Conservation (phyloP, 1,140 invertebrate species). For the Procambarus clarkii region DNA sequence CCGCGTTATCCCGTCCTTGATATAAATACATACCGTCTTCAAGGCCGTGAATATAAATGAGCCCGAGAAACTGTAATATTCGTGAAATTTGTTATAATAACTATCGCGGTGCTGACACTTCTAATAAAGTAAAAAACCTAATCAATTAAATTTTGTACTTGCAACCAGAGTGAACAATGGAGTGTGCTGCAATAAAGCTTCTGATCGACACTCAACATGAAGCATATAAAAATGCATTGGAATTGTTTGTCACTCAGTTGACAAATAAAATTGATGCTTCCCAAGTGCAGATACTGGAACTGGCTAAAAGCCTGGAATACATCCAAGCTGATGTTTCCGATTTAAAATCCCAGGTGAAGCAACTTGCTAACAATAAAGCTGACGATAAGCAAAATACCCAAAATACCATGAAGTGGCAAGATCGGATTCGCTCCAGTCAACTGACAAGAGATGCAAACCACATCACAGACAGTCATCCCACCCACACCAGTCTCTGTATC, state of each 20-base stretch:
- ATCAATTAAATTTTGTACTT: neutral
- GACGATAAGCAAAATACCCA: neutral
- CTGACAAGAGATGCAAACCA: neutral
- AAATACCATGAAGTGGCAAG: neutral
- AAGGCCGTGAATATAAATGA: neutral
- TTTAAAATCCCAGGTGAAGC: neutral
- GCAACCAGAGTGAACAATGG: neutral
- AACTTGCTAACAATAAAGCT: neutral
- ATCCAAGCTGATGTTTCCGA: constrained; percentile 10
- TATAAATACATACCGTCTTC: neutral
- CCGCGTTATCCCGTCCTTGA: no score
- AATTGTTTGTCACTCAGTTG: constrained; percentile 10
- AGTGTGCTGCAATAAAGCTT: constrained; percentile 17
- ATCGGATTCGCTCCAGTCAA: neutral
- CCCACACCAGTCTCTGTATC: neutral
- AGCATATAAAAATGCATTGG: constrained; percentile 27
- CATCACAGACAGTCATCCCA: neutral
- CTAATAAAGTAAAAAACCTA: neutral
- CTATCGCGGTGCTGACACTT: neutral
- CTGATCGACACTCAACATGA: constrained; percentile 25
- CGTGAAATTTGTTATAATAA: neutral
- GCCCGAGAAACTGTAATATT: no score
- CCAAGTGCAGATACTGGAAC: constrained; percentile 9
- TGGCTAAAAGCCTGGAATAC: constrained; percentile 1
- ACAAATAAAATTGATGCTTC: constrained; percentile 5